Conservation (phyloP, 2,888 invertebrate genomes). For the Sisyra nigra region DNA sequence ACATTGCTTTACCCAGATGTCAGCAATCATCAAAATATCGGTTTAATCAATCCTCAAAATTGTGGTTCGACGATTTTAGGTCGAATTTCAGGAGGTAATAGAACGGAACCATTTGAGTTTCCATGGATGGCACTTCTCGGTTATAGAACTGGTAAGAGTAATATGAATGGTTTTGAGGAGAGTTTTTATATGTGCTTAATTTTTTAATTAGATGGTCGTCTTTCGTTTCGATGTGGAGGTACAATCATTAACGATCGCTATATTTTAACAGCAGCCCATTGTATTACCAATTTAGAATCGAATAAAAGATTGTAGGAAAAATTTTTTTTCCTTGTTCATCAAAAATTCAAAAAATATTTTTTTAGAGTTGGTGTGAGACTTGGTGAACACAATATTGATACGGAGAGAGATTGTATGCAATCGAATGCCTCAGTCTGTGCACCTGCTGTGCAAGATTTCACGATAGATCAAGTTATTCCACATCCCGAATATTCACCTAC, state of each 20-base stretch:
- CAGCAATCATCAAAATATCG: constrained; percentile 23
- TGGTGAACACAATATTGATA: constrained; percentile 39
- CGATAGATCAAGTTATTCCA: constrained; percentile 29
- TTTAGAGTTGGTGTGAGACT: constrained; percentile 39
- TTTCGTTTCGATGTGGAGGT: constrained; percentile 29
- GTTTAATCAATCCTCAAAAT: constrained; percentile 21
- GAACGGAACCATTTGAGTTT: constrained; percentile 43
- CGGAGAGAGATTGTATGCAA: constrained; percentile 27
- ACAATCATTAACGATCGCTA: constrained; percentile 34
- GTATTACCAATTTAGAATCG: constrained; percentile 24
- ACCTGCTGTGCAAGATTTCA: constrained; percentile 32
- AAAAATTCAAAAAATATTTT: constrained; percentile 8
- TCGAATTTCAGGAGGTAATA: constrained; percentile 43
- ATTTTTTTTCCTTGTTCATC: too few species aligned
- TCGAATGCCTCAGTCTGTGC: constrained; percentile 22
- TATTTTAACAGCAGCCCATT: constrained; percentile 42
- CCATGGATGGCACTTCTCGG: constrained; percentile 65
- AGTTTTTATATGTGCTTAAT: neutral
- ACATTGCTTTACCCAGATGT: constrained; percentile 22
- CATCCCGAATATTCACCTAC: constrained; percentile 35
- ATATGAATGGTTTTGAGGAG: neutral
- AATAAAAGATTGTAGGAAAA: constrained; percentile 2
- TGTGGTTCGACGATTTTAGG: constrained; percentile 40
- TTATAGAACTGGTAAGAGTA: constrained; percentile 26
- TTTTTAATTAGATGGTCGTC: constrained; percentile 17